Evolutionary conservation across 1,140 invertebrate species (phyloP), one percentile per base, ranked within the genome.

Genomic region (Arctopsyche grandis): DNA sequence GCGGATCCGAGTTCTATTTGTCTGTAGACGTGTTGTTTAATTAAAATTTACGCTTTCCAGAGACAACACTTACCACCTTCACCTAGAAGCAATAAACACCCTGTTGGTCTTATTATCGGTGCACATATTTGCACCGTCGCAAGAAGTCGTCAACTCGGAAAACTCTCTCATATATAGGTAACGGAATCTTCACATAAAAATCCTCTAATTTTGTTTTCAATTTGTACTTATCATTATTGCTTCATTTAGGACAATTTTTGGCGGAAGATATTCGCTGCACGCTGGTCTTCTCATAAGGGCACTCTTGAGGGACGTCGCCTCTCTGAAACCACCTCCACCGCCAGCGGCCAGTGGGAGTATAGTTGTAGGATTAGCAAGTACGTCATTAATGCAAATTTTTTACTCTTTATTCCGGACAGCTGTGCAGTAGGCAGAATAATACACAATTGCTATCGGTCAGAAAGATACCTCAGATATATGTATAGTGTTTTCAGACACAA

Each of bases 81-180:
- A 97, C 83, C 86, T 96, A 79, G 97, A 99, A 87, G 93, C 95
- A 44, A 91, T 98, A 52, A 98, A 97, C 85, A 94, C 93, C 43
- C 85, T 98, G 21, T 88, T 98, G 4, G 93, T 97, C 0, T 86
- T 98, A 19, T 90, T 98, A 79, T 97, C 96, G 0, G 93, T 96
- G 60, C 96, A 97, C 87, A 91, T 98, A 87, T 98, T 96, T 83
- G 92, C 93, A 9, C 92, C 92, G 84, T 86, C 88, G 10, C 85
- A 87, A 69, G 85, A 86, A 52, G 81, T 85, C 0, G 81, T 85
- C 24, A 82, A 85, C 14, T 84, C 86, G 0, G 87, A 89, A 29
- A 86, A 84, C 0, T 92, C 93, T 22, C 83, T 88, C 14, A 89
- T 94, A 78, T 94, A 92, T 83, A 90, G 88, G 90, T 91, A 84